Conservation (phyloP, 2,888 invertebrate genomes). For the Nebria salina region DNA sequence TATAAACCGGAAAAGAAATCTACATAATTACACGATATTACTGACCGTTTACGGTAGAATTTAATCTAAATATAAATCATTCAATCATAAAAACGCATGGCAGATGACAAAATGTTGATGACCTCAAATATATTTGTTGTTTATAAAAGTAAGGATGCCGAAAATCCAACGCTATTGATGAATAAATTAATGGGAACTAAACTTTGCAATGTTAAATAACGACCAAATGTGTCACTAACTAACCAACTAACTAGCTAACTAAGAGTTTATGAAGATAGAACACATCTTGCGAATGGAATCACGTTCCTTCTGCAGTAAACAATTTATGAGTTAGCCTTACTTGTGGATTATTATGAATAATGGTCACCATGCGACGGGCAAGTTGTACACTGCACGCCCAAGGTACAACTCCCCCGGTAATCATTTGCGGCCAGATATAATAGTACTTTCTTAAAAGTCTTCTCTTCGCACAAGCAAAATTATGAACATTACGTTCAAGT, state of each 20-base stretch:
- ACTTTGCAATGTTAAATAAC: background rate
- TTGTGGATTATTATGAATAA: conserved; percentile 1
- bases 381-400: background rate
- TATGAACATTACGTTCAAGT: background rate
- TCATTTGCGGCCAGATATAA: background rate
- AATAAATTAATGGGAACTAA: background rate
- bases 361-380: background rate
- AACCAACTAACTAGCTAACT: background rate
- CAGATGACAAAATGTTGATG: too few relatives aligned
- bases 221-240: background rate
- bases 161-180: too few relatives aligned
- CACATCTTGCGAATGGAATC: background rate
- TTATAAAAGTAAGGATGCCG: too few relatives aligned
- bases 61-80: too few relatives aligned
- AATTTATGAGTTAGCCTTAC: background rate
- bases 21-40: background rate
- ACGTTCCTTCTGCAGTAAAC: background rate
- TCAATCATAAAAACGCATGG: too few relatives aligned
- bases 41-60: too few relatives aligned
- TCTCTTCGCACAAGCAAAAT: background rate
- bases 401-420: conserved; percentile 1
- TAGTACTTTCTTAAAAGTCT: conserved; percentile 1
- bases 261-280: conserved; percentile 1
- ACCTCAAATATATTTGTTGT: too few relatives aligned
- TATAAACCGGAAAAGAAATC: background rate